Percentiles rank a stretch among this genome's conserved stretches.
phyloP scores from a whole-genome alignment of 1,140 invertebrate genomes.

The Chionoecetes opilio region DNA sequence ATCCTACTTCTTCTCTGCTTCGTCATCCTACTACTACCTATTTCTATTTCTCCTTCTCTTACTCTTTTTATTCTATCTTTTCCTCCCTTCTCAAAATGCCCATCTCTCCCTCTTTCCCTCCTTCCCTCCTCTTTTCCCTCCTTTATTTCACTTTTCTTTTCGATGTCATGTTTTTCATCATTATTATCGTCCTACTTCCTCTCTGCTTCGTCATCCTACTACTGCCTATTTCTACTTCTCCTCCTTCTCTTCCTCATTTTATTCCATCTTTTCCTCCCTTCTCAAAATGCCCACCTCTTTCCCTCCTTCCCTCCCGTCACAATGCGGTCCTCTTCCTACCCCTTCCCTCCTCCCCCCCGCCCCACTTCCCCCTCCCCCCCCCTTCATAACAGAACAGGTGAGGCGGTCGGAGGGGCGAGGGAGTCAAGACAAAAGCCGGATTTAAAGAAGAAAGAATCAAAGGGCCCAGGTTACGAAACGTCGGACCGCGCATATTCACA shows the following conservation, averaged over 20 bases:
- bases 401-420: background rate
- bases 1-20: background rate
- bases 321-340: background rate
- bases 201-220: too few relatives aligned
- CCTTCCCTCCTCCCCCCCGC: background rate
- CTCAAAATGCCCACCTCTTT: conserved; percentile 37
- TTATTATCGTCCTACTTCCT: conserved; percentile 32
- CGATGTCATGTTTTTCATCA: background rate
- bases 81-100: background rate
- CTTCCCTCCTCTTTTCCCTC: background rate
- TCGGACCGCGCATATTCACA: conserved; percentile 29
- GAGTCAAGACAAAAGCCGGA: conserved; percentile 62
- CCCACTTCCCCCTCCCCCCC: background rate
- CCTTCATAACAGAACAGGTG: conserved; percentile 49
- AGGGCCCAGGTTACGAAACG: conserved; percentile 33
- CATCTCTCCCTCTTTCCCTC: conserved; percentile 1
- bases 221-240: too few relatives aligned
- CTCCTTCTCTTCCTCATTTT: too few relatives aligned
- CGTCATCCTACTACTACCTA: too few relatives aligned
- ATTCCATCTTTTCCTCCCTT: conserved; percentile 40
- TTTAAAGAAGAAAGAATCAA: conserved; percentile 61
- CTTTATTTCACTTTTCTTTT: background rate
- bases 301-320: conserved; percentile 12
- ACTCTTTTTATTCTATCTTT: background rate
- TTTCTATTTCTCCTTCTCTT: too few relatives aligned